Evolutionary conservation across 2,888 invertebrate genomes (phyloP), one percentile per base, ranked within the genome.

Genomic region (Hypselothyrea guttata): DNA sequence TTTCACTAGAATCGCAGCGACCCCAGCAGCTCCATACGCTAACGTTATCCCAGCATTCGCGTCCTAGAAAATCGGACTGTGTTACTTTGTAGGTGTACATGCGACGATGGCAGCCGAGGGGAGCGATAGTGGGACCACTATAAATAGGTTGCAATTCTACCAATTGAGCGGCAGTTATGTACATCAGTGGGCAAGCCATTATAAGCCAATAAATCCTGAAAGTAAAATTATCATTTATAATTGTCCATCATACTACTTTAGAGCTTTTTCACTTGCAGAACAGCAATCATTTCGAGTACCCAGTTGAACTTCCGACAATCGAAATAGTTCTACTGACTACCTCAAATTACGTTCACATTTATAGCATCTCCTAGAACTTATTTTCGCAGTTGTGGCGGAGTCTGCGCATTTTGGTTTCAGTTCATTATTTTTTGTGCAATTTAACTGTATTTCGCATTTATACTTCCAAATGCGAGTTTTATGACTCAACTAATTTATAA

Each of bases 1-100:
- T 96, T 92, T 96, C 95, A 87, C 94, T 94, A 0, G 96, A 95
- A 87, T 95, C 95, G 85, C 96, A 96, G 45, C 95, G 91, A 12
- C 96, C 96, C 91, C 95, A 95, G 87, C 96, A 96, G 0, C 95
- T 94, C 86, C 93, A 92, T 0, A 95, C 94, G 33, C 93, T 93
- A 8, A 96, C 92, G 47, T 91, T 91, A 79, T 95, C 96, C 93
- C 94, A 94, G 86, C 96, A 96, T 56, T 92, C 92, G 9, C 92
- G 91, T 0, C 95, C 95, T 27, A 87, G 82, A 1, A 66, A 52
- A 72, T 90, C 90, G 5, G 81, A 71, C 56, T 90, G 94, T 4
- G 93, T 92, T 0, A 94, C 94, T 5, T 92, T 91, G 71, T 93
- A 94, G 0, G 93, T 92, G 86, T 94, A 94, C 28, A 93, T 88